Conservation (phyloP, 2,888 invertebrate species). For the Lithosia quadra region DNA sequence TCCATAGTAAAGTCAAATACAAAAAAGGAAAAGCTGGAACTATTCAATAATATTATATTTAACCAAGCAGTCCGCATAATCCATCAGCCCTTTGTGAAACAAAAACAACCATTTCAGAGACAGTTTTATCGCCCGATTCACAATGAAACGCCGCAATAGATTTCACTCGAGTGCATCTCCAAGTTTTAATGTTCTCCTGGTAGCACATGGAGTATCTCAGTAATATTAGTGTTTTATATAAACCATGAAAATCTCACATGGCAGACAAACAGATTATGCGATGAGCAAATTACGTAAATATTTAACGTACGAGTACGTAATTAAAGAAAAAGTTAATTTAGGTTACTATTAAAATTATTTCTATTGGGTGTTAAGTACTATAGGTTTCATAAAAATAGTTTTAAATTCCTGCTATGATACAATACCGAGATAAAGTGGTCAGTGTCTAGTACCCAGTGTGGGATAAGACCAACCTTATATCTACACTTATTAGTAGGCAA, state of each 20-base stretch:
- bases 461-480: too few species aligned
- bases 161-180: constrained; percentile 37
- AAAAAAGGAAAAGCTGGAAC: background rate
- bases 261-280: too few species aligned
- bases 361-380: too few species aligned
- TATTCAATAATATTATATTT: background rate
- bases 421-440: too few species aligned
- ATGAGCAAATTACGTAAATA: too few species aligned
- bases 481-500: too few species aligned
- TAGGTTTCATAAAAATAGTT: too few species aligned
- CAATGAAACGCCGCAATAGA: constrained; percentile 36
- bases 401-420: too few species aligned
- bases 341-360: too few species aligned
- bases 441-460: too few species aligned
- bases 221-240: constrained; percentile 15
- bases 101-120: constrained; percentile 39
- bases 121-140: constrained; percentile 40
- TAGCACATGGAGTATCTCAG: constrained; percentile 15
- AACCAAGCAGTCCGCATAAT: constrained; percentile 15
- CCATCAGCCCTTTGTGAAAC: constrained; percentile 32
- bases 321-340: too few species aligned
- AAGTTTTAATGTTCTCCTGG: constrained; percentile 36
- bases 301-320: too few species aligned
- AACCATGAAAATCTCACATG: constrained; percentile 23
- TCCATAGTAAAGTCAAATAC: background rate